Conservation (phyloP, 2,797 vertebrate species). For the Poliocrania exsul region DNA sequence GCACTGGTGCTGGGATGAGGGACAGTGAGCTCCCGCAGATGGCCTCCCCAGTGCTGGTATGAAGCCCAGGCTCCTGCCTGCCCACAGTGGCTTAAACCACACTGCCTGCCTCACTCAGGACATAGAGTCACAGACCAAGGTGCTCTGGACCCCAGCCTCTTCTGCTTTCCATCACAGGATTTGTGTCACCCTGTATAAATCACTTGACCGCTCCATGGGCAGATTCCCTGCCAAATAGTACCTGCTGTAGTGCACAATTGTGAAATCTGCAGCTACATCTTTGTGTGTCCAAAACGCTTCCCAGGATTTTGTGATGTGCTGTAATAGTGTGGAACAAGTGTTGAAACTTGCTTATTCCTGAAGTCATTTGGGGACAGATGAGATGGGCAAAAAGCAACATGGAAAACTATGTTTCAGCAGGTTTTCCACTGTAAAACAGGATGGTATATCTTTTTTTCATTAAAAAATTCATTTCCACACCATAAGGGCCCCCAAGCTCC, state of each 20-base stretch:
- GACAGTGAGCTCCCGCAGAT: background rate
- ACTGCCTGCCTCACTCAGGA: background rate
- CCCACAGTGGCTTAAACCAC: background rate
- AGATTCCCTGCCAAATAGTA: background rate
- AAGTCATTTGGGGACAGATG: slow-evolving; percentile 60
- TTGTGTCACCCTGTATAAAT: background rate
- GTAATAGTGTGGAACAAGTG: background rate
- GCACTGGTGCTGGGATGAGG: accelerated
- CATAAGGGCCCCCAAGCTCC: slow-evolving; percentile 33
- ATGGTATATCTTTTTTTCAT: slow-evolving; percentile 34
- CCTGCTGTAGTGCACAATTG: background rate
- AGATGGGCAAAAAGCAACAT: slow-evolving; percentile 33
- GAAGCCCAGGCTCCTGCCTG: background rate
- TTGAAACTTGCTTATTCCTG: background rate
- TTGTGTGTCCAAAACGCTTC: background rate
- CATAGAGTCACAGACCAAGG: accelerated
- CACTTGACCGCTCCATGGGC: background rate
- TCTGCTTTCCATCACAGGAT: background rate
- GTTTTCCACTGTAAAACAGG: slow-evolving; percentile 46
- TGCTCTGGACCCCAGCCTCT: background rate
- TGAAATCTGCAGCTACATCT: background rate
- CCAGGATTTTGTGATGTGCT: background rate
- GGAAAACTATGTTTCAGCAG: slow-evolving; percentile 41
- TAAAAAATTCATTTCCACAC: slow-evolving; percentile 52
- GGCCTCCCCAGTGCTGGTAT: background rate